phyloP scores from a whole-genome alignment of 2,797 vertebrate genomes.

The Chlorospingus flavigularis region DNA sequence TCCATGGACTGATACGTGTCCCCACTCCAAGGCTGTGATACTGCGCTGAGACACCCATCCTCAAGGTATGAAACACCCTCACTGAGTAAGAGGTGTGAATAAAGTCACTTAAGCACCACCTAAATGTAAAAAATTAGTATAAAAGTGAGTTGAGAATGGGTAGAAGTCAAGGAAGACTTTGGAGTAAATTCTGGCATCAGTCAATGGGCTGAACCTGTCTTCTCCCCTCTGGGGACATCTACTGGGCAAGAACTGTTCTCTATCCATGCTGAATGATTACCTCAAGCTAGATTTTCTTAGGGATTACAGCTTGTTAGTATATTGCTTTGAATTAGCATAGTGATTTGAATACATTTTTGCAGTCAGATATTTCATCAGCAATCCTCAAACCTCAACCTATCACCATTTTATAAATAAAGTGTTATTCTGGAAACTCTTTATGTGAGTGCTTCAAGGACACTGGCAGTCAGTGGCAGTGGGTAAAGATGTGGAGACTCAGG shows the following conservation, averaged over 20 bases:
- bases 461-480: background rate
- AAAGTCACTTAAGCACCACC: background rate
- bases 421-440: background rate
- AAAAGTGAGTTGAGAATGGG: background rate
- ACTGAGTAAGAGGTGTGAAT: background rate
- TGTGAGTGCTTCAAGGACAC: background rate
- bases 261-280: background rate
- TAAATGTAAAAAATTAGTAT: background rate
- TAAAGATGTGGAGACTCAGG: background rate
- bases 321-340: background rate
- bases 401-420: background rate
- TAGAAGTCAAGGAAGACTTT: background rate
- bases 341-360: background rate
- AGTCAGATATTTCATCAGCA: background rate
- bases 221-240: background rate
- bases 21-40: too few relatives aligned
- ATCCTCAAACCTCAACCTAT: background rate
- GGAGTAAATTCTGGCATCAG: background rate
- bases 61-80: background rate
- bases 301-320: too few relatives aligned
- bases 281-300: background rate
- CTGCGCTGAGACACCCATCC: accelerated
- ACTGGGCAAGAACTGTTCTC: background rate
- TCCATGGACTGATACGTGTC: accelerated
- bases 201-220: background rate